phyloP scores from a whole-genome alignment of 1,140 invertebrate species.

The Paraescarpia echinospica region DNA sequence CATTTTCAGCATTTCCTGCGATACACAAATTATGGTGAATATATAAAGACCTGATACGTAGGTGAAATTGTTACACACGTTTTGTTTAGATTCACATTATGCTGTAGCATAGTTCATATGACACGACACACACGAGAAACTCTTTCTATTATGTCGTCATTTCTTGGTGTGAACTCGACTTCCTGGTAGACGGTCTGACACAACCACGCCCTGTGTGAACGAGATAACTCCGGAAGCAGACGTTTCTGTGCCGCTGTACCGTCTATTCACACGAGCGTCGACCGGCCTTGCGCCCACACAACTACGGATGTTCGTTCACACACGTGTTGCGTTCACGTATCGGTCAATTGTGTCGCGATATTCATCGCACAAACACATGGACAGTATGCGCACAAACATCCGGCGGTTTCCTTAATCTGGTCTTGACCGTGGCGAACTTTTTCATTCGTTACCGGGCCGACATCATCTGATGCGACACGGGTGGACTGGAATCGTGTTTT shows the following conservation, averaged over 20 bases:
- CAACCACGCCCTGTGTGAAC: not conserved
- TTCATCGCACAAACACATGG: not conserved
- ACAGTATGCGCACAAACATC: not conserved
- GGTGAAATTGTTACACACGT: not conserved
- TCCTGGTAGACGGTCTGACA: not conserved
- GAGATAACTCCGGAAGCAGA: not conserved
- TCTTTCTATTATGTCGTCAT: not conserved
- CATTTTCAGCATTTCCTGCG: not conserved
- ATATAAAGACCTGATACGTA: not conserved
- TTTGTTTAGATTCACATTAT: not conserved
- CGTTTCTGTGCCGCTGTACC: not conserved
- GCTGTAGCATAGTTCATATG: not conserved
- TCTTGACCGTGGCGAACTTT: not conserved
- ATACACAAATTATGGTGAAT: not conserved
- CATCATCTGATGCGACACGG: not conserved
- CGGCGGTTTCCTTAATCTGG: not conserved
- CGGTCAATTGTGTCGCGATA: not conserved
- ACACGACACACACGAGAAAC: not conserved
- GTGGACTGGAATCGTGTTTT: not conserved
- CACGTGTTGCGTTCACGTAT: not conserved
- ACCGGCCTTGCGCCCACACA: too few species aligned
- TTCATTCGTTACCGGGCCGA: not conserved
- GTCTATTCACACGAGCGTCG: not conserved
- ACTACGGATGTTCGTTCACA: not conserved
- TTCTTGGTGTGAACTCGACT: not conserved